Conservation (phyloP, 1,140 invertebrate species). For the Drosophila guanche region DNA sequence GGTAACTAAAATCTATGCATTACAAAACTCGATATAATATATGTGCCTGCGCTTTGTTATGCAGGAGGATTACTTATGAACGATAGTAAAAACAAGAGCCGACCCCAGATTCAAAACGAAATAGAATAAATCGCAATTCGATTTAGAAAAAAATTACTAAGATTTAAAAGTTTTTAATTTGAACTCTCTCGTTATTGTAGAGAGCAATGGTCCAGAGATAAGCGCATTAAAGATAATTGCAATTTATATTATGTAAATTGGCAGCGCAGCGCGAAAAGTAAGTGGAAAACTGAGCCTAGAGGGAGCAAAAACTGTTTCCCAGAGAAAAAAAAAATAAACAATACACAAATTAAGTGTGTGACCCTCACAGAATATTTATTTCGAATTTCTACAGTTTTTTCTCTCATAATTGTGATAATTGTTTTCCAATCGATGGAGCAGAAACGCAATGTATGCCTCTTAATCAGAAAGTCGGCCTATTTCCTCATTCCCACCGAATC, state of each 20-base stretch:
- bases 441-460: constrained; percentile 33
- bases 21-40: too few relatives aligned
- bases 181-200: background rate
- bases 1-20: too few relatives aligned
- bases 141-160: too few relatives aligned
- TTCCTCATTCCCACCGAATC: background rate
- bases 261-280: constrained; percentile 16
- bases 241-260: constrained; percentile 60
- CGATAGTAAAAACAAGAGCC: too few relatives aligned
- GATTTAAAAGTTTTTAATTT: constrained; percentile 35
- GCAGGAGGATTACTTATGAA: too few relatives aligned
- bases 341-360: constrained; percentile 27
- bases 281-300: background rate
- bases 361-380: constrained; percentile 14
- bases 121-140: too few relatives aligned
- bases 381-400: constrained; percentile 11
- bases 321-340: constrained; percentile 31
- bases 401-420: constrained; percentile 51
- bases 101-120: too few relatives aligned
- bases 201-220: constrained; percentile 9
- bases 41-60: too few relatives aligned
- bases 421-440: constrained; percentile 56
- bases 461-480: constrained; percentile 33
- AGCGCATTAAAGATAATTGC: constrained; percentile 63
- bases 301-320: constrained; percentile 2